Evolutionary conservation across 2,888 invertebrate species (phyloP), one percentile per base, ranked within the genome.

Genomic region (Dicyrtomina minuta): DNA sequence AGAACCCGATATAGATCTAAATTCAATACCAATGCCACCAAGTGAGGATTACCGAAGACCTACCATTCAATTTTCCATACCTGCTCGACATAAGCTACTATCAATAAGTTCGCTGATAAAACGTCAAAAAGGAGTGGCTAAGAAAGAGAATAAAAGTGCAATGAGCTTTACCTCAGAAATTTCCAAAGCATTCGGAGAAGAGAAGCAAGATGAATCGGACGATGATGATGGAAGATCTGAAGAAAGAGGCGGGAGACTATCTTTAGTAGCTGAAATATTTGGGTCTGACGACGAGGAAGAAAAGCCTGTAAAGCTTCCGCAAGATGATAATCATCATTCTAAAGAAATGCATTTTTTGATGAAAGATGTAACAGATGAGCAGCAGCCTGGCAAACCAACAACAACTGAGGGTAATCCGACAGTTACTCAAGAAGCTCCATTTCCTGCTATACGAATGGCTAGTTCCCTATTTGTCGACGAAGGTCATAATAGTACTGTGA

Each of bases 131-230:
- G 78, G 78, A n/a, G 74, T 76, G 0, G 64, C 71, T 51, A 74
- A 66, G 33, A 78, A 78, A 43, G 75, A 76, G 17, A 39, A 55
- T 1, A 74, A 70, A 39, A 53, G 65, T 24, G 53, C 75, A 62
- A 58, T 83, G 10, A 73, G 66, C 53, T 76, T 75, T 26, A 70
- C 72, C 15, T 72, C 76, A 0, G 77, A 77, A 70, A 74, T 78
- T 51, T 78, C 74, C 10, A 76, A 76, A 69, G 74, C 84, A 0
- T 86, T 86, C 73, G 85, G 85, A 69, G 86, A 86, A 49, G 71
- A 68, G 12, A 59, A 60, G n/a, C 64, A 61, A 1, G 67, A 72
- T 22, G 73, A 71, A 5, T 70, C 72, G 20, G 73, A 61, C 10
- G 70, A 64, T 2, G 75, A 72, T 20, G 53, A 43, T 17, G 62